phyloP scores from a whole-genome alignment of 2,888 invertebrate genomes.

The Lasioglossum malachurum region DNA sequence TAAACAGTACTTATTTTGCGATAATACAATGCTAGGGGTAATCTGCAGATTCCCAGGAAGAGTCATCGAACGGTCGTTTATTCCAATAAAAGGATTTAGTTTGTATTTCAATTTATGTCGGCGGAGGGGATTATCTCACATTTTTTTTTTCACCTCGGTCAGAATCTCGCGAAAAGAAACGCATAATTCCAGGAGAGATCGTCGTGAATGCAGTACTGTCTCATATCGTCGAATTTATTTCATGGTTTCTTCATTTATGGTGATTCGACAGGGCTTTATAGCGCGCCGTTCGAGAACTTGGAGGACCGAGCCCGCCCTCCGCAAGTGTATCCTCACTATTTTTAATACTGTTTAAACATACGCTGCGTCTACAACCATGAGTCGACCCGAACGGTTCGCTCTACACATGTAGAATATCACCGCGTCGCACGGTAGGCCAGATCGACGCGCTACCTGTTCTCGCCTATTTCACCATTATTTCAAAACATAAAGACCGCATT shows the following conservation, averaged over 20 bases:
- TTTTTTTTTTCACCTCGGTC: not conserved
- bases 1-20: not conserved
- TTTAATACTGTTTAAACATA: not conserved
- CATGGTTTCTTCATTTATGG: conserved; percentile 9
- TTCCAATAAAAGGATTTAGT: not conserved
- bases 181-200: not conserved
- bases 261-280: conserved; percentile 6
- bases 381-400: not conserved
- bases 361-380: not conserved
- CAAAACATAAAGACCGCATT: too few relatives aligned
- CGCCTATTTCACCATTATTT: too few relatives aligned
- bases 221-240: conserved; percentile 2
- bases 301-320: not conserved
- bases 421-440: too few relatives aligned
- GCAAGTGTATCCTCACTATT: not conserved
- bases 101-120: not conserved
- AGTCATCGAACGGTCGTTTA: not conserved
- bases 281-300: not conserved
- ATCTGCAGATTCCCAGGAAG: not conserved
- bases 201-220: not conserved
- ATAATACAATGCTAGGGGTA: not conserved
- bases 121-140: not conserved
- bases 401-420: not conserved
- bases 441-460: too few relatives aligned
- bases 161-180: not conserved